Evolutionary conservation across 2,797 vertebrate genomes (phyloP).

Genomic region (Decapterus maruadsi): DNA sequence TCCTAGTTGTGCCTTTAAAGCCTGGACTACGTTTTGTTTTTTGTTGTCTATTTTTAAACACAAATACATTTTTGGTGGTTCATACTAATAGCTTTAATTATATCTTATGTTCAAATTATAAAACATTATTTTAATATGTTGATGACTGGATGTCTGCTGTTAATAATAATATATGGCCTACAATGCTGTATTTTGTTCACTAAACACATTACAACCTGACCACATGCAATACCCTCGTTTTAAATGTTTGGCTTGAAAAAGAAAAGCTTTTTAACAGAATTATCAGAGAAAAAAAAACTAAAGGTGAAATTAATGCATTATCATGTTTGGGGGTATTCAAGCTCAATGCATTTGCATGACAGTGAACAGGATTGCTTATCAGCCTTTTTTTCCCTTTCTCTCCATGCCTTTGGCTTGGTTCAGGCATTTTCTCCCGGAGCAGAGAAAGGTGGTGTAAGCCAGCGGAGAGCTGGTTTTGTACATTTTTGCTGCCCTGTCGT

Average conservation of each 20-base stretch:
- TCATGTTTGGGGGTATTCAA: conserved; percentile 11
- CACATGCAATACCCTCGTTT: neutral
- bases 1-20: neutral
- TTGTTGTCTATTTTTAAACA: neutral
- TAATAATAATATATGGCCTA: conserved; percentile 1
- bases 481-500: conserved; percentile 85
- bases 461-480: conserved; percentile 81
- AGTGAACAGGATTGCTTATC: conserved; percentile 28
- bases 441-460: conserved; percentile 68
- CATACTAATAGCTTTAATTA: neutral
- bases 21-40: neutral
- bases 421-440: conserved; percentile 53
- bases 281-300: neutral
- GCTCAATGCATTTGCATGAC: conserved; percentile 30
- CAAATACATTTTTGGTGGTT: neutral
- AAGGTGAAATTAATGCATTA: conserved; percentile 19
- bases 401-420: conserved; percentile 34
- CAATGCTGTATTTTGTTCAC: neutral
- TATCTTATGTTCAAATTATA: neutral
- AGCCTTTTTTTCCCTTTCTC: conserved; percentile 23
- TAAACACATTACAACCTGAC: neutral
- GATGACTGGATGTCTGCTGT: neutral
- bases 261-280: neutral
- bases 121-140: neutral
- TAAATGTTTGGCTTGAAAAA: neutral